Evolutionary conservation across 92 coral and sea anemone genomes (phyloP).

Genomic region (Epizoanthus fatuus): DNA sequence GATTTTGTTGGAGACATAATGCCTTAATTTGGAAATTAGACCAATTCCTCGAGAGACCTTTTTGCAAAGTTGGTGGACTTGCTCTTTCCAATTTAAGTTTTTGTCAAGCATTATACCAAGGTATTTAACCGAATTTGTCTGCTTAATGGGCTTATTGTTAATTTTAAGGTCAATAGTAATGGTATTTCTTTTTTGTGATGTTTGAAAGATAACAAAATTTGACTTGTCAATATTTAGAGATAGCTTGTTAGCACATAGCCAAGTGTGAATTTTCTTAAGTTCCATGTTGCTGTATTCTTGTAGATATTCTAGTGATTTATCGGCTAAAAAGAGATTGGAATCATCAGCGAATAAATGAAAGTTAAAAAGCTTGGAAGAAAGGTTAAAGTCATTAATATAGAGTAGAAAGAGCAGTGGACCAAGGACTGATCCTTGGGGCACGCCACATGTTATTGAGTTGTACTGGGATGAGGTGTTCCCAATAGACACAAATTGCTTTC

Average conservation of each 20-base stretch:
- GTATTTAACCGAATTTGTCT: too few species aligned
- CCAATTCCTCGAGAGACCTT: constrained; percentile 31
- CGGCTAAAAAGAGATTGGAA: constrained; percentile 29
- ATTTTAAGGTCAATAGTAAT: not conserved
- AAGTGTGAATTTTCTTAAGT: not conserved
- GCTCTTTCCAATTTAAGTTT: not conserved
- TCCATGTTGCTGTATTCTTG: not conserved
- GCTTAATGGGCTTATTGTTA: not conserved
- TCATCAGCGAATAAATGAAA: constrained; percentile 64
- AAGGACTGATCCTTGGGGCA: not conserved
- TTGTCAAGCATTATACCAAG: not conserved
- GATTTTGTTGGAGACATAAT: not conserved
- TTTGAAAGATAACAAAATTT: too few species aligned
- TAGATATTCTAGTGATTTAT: not conserved
- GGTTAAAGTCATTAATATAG: constrained; percentile 56
- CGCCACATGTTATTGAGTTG: constrained; percentile 20
- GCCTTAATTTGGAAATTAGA: constrained; percentile 17
- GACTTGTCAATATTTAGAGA: too few species aligned
- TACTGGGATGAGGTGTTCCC: constrained; percentile 24
- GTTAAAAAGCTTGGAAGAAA: constrained; percentile 30
- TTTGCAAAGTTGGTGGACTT: not conserved
- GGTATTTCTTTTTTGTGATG: not conserved
- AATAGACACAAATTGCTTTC: constrained; percentile 48
- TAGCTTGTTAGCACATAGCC: not conserved
- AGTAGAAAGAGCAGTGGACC: constrained; percentile 60